Conservation (phyloP, 2,797 vertebrate species). For the Xenentodon cancila region DNA sequence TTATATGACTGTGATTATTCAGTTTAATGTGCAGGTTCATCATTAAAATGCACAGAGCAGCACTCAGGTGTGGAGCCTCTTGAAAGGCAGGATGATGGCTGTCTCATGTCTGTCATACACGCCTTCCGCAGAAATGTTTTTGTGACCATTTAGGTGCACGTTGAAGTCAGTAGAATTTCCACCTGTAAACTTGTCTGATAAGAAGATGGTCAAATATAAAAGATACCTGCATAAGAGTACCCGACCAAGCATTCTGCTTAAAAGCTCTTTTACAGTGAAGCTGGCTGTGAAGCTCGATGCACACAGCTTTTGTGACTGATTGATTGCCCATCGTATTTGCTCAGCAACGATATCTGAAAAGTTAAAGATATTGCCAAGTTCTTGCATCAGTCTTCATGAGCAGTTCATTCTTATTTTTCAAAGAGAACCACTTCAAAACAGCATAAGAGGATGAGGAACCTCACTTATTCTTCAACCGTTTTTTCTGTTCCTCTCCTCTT, state of each 20-base stretch:
- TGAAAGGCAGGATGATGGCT: no score
- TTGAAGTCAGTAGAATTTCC: neutral
- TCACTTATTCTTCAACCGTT: constrained; percentile 46
- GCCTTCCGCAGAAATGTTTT: no score
- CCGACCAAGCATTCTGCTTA: constrained; percentile 35
- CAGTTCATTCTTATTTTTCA: constrained; percentile 68
- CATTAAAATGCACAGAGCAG: no score
- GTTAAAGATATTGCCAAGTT: constrained; percentile 59
- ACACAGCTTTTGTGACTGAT: constrained; percentile 52
- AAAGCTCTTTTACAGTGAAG: constrained; percentile 41
- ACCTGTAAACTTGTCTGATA: constrained; percentile 7
- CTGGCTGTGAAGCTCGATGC: constrained; percentile 32
- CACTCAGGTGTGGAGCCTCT: no score
- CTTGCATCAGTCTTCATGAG: constrained; percentile 71
- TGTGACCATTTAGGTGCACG: no score
- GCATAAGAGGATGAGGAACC: constrained; percentile 50
- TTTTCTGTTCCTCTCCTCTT: constrained; percentile 46
- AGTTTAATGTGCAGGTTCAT: no score
- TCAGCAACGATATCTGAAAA: constrained; percentile 49
- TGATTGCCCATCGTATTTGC: constrained; percentile 55
- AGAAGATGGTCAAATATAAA: neutral
- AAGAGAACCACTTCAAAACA: constrained; percentile 65
- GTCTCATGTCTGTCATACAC: no score
- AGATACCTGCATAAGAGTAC: constrained; percentile 17
- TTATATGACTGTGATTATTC: no score